Conservation (phyloP, 2,888 invertebrate genomes). For the Oxytorus armatus region DNA sequence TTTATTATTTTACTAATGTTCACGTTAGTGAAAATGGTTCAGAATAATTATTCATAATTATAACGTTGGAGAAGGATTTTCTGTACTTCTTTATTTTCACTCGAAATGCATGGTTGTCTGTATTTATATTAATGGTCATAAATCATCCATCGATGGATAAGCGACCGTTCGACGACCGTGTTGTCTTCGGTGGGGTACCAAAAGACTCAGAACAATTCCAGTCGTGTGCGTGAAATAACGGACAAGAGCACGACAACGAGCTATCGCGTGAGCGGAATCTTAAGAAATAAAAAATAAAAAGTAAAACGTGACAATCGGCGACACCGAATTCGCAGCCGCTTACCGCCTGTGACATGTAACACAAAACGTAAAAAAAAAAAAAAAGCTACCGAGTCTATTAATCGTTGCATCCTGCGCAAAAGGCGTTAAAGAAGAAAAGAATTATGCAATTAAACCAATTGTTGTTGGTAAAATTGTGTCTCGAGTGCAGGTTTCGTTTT, state of each 20-base stretch:
- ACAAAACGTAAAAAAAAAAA: conserved; percentile 30
- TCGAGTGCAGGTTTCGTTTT: conserved; percentile 32
- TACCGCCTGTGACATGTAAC: conserved; percentile 7
- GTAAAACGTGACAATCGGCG: conserved; percentile 22
- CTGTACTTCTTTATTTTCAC: not conserved
- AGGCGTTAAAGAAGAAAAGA: conserved; percentile 40
- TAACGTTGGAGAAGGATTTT: too few species aligned
- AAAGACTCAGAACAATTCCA: conserved; percentile 39
- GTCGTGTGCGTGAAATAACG: conserved; percentile 61
- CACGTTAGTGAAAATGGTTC: too few species aligned
- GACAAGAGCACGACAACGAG: conserved; percentile 11
- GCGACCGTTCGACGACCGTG: not conserved
- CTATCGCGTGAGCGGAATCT: conserved; percentile 49
- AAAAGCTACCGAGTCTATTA: conserved; percentile 26
- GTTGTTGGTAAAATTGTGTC: conserved; percentile 30
- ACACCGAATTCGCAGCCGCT: conserved; percentile 29
- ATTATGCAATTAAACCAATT: conserved; percentile 52
- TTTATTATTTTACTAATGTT: too few species aligned
- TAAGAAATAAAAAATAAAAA: conserved; percentile 27
- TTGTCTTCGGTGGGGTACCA: conserved; percentile 4
- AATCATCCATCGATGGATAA: conserved; percentile 24
- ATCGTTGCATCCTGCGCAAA: conserved; percentile 53
- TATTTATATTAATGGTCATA: conserved; percentile 10
- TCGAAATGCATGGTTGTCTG: not conserved
- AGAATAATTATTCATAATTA: too few species aligned